These are phyloP conservation scores for Gonocerus acuteangulatus DNA, from an alignment of 2,888 invertebrate genomes.

Conservation along the genomic window DNA sequence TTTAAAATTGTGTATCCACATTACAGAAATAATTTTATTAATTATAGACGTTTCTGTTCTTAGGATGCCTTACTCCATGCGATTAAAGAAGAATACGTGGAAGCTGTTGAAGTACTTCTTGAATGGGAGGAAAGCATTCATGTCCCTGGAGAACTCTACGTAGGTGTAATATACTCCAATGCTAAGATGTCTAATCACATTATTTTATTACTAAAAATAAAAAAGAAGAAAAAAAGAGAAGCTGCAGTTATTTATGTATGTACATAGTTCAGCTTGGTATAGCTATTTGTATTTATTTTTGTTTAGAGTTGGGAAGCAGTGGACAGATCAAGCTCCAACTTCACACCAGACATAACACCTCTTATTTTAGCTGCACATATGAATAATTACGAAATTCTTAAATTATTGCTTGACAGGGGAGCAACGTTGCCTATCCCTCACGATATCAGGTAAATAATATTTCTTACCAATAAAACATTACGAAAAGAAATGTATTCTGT, in stretches of 20 bases:
- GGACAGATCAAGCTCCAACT: conserved; percentile 69
- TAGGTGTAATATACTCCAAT: conserved; percentile 46
- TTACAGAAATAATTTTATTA: no score
- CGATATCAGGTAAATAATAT: conserved; percentile 66
- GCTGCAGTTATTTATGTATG: no score
- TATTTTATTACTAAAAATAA: no score
- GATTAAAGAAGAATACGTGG: conserved; percentile 96
- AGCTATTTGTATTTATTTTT: background rate
- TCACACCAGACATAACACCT: conserved; percentile 92
- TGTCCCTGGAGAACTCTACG: conserved; percentile 66
- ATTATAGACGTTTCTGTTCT: no score
- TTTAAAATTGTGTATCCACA: no score
- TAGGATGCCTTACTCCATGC: conserved; percentile 89
- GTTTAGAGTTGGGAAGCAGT: conserved; percentile 76
- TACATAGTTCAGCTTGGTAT: no score
- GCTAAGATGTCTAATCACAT: conserved; percentile 29
- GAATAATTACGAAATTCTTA: conserved; percentile 95
- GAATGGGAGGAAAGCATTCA: conserved; percentile 83
- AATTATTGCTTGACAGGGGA: conserved; percentile 85
- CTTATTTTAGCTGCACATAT: conserved; percentile 89
- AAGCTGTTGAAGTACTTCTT: conserved; percentile 87
- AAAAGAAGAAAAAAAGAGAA: background rate
- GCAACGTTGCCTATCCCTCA: conserved; percentile 86
- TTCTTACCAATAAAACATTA: background rate
- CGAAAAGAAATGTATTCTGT: background rate